phyloP scores from a whole-genome alignment of 2,888 invertebrate species.

The Lasioglossum marginatum region DNA sequence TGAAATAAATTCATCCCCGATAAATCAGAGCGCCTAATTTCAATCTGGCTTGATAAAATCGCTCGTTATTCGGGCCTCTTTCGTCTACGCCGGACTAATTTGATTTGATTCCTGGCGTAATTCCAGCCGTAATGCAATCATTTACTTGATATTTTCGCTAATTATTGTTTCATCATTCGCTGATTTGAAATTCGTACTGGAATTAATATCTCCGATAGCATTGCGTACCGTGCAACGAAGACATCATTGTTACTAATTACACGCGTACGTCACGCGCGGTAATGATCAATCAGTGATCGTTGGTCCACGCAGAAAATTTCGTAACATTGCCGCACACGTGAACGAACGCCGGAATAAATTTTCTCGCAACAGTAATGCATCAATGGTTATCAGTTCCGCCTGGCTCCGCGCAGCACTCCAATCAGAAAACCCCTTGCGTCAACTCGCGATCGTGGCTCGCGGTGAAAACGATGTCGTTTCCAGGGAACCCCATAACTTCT shows the following conservation, averaged over 20 bases:
- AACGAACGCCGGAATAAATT: slow-evolving; percentile 7
- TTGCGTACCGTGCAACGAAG: background rate
- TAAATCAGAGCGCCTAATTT: background rate
- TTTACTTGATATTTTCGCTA: background rate
- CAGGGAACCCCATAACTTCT: slow-evolving; percentile 15
- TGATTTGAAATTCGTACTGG: background rate
- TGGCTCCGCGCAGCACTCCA: background rate
- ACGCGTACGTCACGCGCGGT: background rate
- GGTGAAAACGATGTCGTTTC: slow-evolving; percentile 19
- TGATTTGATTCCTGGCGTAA: background rate
- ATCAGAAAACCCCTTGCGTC: slow-evolving; percentile 20
- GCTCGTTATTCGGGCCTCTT: background rate
- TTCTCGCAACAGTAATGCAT: slow-evolving; percentile 5
- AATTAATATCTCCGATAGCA: background rate
- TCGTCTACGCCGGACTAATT: background rate
- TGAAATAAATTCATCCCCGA: too few relatives aligned
- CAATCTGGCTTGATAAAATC: background rate
- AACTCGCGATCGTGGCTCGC: background rate
- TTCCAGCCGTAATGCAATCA: background rate
- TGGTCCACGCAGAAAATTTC: slow-evolving; percentile 11
- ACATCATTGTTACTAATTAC: background rate
- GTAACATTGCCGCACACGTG: slow-evolving; percentile 3
- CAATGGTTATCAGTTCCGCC: slow-evolving; percentile 24
- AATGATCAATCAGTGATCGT: background rate
- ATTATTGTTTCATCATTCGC: background rate